Conservation (phyloP, 2,888 invertebrate genomes). For the Caenorhabditis macrosperma region DNA sequence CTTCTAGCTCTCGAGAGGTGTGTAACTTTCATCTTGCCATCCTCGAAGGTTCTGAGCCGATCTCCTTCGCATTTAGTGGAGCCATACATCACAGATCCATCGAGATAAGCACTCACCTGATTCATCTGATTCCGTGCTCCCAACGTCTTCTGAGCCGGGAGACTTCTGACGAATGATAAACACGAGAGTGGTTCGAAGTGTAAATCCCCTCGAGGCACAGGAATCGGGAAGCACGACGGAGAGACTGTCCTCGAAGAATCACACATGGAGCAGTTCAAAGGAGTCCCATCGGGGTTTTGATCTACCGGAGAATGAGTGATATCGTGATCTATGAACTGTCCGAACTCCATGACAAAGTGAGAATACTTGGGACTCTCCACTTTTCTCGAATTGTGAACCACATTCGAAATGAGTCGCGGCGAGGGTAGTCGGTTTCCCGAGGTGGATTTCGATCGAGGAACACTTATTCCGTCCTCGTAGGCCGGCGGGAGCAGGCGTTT, state of each 20-base stretch:
- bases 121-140: constrained; percentile 85
- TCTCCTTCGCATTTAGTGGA: constrained; percentile 77
- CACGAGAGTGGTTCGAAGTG: constrained; percentile 86
- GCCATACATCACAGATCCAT: constrained; percentile 79
- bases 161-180: constrained; percentile 87
- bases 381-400: constrained; percentile 84
- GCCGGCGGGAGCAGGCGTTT: constrained; percentile 73
- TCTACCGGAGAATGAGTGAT: constrained; percentile 78
- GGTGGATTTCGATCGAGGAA: constrained; percentile 67
- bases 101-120: constrained; percentile 83
- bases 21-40: constrained; percentile 75
- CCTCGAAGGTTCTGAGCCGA: constrained; percentile 70
- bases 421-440: constrained; percentile 86
- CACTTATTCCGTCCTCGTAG: constrained; percentile 74
- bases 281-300: constrained; percentile 71
- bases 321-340: constrained; percentile 80
- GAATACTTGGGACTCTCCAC: constrained; percentile 65
- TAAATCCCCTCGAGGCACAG: constrained; percentile 90
- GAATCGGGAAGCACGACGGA: constrained; percentile 94
- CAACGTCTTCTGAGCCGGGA: constrained; percentile 86
- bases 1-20: constrained; percentile 23
- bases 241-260: constrained; percentile 91
- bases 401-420: constrained; percentile 89
- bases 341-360: constrained; percentile 79
- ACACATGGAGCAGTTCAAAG: constrained; percentile 83